Base-by-base conservation (phyloP, 35 echinoderm and acorn worm species). In the Lytechinus pictus region DNA sequence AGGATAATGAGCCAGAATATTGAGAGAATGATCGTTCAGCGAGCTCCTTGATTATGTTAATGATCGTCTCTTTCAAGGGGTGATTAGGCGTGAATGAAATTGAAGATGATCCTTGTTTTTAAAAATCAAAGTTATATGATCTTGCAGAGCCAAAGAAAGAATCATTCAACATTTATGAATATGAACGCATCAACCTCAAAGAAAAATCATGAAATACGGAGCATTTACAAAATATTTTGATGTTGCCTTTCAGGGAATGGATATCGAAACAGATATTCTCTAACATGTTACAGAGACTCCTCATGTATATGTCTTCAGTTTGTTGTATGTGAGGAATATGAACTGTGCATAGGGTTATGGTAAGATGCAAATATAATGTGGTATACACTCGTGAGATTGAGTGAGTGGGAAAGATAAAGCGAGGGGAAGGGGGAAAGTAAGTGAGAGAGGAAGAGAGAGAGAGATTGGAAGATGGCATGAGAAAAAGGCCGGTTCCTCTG, bases 281-380 rank as follows among this genome's bases (percentile, higher is more conserved):
- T n/a, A n/a, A n/a, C n/a, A n/a, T 2, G 56, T 58, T 58, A 58
- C 21, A 79, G 66, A 79, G 61, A 72, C 24, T 24, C 21, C 56
- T 79, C 19, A 79, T 79, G 66, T 24, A 44, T 44, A 44, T 44
- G 16, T 16, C 66, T 24, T 79, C 21, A 2, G 33, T n/a, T 79
- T 24, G 16, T 24, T 24, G n/a, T 24, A 79, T 79, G 33, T 44
- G 33, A 79, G 66, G 66, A 24, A 24, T 24, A n/a, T 79, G 66
- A 24, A 79, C 66, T 79, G n/a, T n/a, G n/a, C 19, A 79, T n/a
- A 24, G 66, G 21, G 66, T 16, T 79, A 6, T 79, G 19, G 66
- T 79, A 24, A 79, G 66, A 79, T 79, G 66, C 66, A 79, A 79
- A 24, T 79, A 79, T 79, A n/a, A 79, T 79, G 66, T 79, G 66